Percentiles rank a stretch among this genome's conserved stretches.
Evolutionary conservation across 2,888 invertebrate genomes (phyloP).

Genomic region (Galerucella calmariensis): DNA sequence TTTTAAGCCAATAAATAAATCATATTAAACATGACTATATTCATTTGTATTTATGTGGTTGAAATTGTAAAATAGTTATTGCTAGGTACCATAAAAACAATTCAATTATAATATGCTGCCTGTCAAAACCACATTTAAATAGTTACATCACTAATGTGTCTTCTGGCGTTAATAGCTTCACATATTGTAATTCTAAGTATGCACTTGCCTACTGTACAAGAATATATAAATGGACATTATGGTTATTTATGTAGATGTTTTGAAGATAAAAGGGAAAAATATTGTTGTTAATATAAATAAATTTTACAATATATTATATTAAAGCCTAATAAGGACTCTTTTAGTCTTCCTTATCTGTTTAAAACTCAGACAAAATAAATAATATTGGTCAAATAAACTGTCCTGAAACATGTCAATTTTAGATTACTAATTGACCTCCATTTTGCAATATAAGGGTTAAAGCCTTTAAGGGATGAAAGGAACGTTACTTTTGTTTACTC

Average conservation of each 20-base stretch:
- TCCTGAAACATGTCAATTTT: too few relatives aligned
- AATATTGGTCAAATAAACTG: too few relatives aligned
- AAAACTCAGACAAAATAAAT: not conserved
- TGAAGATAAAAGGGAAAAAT: not conserved
- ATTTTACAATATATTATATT: not conserved
- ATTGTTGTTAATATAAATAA: slow-evolving; percentile 1
- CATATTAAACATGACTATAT: not conserved
- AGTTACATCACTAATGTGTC: slow-evolving; percentile 1
- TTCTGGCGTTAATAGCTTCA: slow-evolving; percentile 3
- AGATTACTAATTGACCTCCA: too few relatives aligned
- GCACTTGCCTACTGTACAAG: slow-evolving; percentile 4
- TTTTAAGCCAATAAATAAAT: too few relatives aligned
- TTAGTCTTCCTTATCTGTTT: not conserved
- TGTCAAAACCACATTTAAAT: not conserved
- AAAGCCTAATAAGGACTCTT: not conserved
- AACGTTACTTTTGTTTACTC: too few relatives aligned
- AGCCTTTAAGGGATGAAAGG: too few relatives aligned
- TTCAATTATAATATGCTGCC: not conserved
- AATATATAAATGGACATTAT: not conserved
- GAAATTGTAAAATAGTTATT: not conserved
- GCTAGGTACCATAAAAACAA: not conserved
- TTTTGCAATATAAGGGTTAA: too few relatives aligned
- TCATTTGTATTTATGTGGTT: not conserved
- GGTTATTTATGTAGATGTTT: slow-evolving; percentile 5
- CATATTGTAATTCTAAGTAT: not conserved